These are phyloP conservation scores for Enhydra lutris DNA, from an alignment of 2,113 vertebrate species.

Conservation along the genomic window DNA sequence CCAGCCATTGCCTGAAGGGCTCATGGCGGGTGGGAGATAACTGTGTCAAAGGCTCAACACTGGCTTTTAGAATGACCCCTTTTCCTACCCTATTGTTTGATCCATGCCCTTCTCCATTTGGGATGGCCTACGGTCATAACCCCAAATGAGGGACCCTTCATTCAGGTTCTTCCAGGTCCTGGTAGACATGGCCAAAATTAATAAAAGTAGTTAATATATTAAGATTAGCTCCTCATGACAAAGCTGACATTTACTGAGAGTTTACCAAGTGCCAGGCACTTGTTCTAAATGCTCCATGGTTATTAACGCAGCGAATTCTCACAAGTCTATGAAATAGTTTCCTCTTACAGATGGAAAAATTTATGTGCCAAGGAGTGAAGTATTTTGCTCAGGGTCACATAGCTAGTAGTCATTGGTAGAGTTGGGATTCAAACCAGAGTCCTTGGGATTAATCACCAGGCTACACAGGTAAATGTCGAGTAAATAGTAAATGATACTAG, in stretches of 20 bases:
- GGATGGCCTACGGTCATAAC: neutral
- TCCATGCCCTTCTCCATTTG: neutral
- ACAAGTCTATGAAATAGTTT: neutral
- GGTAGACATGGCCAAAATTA: neutral
- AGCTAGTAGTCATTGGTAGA: neutral
- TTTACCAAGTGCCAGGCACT: neutral
- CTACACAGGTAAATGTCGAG: neutral
- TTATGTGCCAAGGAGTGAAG: neutral
- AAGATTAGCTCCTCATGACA: neutral
- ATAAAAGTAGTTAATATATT: neutral
- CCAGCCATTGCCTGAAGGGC: too few relatives aligned
- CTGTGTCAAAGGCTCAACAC: neutral
- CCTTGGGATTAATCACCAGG: neutral
- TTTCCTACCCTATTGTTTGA: neutral
- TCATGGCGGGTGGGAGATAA: neutral
- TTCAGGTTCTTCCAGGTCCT: neutral
- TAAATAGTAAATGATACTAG: neutral
- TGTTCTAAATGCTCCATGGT: neutral
- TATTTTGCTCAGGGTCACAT: neutral
- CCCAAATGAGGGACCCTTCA: neutral
- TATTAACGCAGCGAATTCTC: neutral
- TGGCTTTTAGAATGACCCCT: neutral
- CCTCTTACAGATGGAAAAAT: conserved; percentile 17
- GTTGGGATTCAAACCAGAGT: neutral
- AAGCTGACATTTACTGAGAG: neutral